Conservation (phyloP, 2,888 invertebrate species). For the Scelioninae gen. 1 region DNA sequence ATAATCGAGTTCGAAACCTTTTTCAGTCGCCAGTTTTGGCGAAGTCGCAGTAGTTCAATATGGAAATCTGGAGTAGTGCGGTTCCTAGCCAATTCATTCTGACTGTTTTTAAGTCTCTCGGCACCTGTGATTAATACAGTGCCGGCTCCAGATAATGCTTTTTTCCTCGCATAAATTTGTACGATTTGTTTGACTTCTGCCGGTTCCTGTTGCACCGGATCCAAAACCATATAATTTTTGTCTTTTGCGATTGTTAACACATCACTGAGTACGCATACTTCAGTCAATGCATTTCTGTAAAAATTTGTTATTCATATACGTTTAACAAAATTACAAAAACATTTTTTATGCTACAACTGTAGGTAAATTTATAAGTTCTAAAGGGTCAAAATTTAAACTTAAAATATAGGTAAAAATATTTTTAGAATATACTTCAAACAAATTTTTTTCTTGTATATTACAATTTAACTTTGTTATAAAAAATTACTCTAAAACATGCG, state of each 20-base stretch:
- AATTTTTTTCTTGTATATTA: too few species aligned
- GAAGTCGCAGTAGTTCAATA: constrained; percentile 92
- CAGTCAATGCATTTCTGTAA: constrained; percentile 91
- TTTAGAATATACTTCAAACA: too few species aligned
- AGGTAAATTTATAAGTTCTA: too few species aligned
- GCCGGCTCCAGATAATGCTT: constrained; percentile 94
- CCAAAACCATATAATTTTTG: constrained; percentile 96
- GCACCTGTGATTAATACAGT: constrained; percentile 93
- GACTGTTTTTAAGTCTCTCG: constrained; percentile 92
- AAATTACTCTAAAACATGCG: too few species aligned
- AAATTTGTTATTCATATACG: not conserved
- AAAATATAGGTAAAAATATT: too few species aligned
- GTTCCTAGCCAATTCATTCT: constrained; percentile 91
- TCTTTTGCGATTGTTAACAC: constrained; percentile 96
- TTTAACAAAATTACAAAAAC: too few species aligned
- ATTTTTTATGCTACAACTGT: too few species aligned
- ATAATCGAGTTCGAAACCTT: constrained; percentile 97
- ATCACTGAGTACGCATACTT: constrained; percentile 96
- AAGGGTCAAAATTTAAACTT: too few species aligned
- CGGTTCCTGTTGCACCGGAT: constrained; percentile 94
- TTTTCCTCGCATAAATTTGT: constrained; percentile 96
- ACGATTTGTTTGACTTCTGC: constrained; percentile 94
- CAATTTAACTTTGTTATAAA: too few species aligned
- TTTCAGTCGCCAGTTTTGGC: constrained; percentile 98
- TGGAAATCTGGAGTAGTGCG: constrained; percentile 95